Percentiles rank a stretch among this genome's conserved stretches.
phyloP scores from a whole-genome alignment of 2,113 vertebrate species.

The Notechis scutatus region DNA sequence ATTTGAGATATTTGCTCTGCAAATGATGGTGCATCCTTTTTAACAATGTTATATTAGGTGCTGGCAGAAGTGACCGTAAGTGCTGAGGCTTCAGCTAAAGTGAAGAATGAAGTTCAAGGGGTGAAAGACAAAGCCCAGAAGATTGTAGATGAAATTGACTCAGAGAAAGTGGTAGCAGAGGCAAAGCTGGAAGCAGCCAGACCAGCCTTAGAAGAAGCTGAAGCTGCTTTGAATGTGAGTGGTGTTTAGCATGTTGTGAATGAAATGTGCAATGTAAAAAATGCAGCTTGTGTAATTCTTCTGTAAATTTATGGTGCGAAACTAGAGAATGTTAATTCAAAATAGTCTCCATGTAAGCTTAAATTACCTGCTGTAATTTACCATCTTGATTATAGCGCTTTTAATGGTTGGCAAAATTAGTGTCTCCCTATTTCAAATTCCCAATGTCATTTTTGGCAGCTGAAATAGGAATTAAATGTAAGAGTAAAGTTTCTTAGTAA shows the following conservation, averaged over 20 bases:
- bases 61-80: conserved; percentile 79
- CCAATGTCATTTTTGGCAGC: not conserved
- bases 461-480: not conserved
- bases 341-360: not conserved
- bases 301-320: not conserved
- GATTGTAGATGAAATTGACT: conserved; percentile 80
- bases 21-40: not conserved
- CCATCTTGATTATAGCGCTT: not conserved
- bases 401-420: not conserved
- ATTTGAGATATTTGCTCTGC: not conserved
- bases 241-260: not conserved
- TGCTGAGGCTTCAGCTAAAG: conserved; percentile 77
- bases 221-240: conserved; percentile 80
- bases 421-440: not conserved
- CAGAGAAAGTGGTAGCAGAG: conserved; percentile 79
- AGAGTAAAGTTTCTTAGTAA: not conserved
- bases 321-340: not conserved
- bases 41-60: conserved; percentile 52
- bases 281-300: not conserved
- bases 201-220: conserved; percentile 77
- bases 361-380: not conserved
- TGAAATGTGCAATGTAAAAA: not conserved
- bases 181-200: conserved; percentile 77
- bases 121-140: conserved; percentile 84
- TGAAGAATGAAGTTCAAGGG: conserved; percentile 81